Evolutionary conservation across 2,888 invertebrate species (phyloP).

Genomic region (Lampropteryx suffumata): DNA sequence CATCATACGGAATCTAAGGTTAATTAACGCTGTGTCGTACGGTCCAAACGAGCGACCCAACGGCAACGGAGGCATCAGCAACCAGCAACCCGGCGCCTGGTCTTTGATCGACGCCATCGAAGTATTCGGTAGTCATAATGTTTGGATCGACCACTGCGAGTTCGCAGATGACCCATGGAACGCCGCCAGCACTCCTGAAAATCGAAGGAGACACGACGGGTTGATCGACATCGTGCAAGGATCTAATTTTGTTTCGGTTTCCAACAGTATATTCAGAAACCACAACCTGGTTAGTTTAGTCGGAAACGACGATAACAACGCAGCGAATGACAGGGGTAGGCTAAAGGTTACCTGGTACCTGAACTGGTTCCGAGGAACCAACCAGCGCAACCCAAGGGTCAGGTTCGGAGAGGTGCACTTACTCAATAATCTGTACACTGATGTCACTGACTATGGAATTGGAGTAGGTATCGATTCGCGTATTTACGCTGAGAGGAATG

Average conservation of each 20-base stretch:
- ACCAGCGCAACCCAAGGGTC: conserved; percentile 24
- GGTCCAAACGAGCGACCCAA: conserved; percentile 17
- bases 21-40: conserved; percentile 19
- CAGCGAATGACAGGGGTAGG: conserved; percentile 14
- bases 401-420: conserved; percentile 16
- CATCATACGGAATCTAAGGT: conserved; percentile 14
- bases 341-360: conserved; percentile 20
- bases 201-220: conserved; percentile 26
- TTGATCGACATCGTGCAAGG: conserved; percentile 21
- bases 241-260: conserved; percentile 22
- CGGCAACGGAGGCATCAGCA: conserved; percentile 12
- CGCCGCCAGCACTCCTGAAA: conserved; percentile 3
- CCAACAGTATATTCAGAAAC: conserved; percentile 30
- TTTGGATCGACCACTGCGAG: conserved; percentile 26
- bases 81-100: conserved; percentile 4
- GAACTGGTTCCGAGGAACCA: conserved; percentile 27
- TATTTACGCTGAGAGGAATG: conserved; percentile 19
- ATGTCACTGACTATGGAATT: conserved; percentile 14
- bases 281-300: conserved; percentile 20
- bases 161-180: conserved; percentile 30
- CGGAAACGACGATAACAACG: conserved; percentile 21
- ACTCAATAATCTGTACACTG: neutral
- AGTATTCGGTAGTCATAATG: conserved; percentile 3
- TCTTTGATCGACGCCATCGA: conserved; percentile 15
- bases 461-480: conserved; percentile 13